phyloP scores from a whole-genome alignment of 2,888 invertebrate species.

The Sialis fuliginosa region DNA sequence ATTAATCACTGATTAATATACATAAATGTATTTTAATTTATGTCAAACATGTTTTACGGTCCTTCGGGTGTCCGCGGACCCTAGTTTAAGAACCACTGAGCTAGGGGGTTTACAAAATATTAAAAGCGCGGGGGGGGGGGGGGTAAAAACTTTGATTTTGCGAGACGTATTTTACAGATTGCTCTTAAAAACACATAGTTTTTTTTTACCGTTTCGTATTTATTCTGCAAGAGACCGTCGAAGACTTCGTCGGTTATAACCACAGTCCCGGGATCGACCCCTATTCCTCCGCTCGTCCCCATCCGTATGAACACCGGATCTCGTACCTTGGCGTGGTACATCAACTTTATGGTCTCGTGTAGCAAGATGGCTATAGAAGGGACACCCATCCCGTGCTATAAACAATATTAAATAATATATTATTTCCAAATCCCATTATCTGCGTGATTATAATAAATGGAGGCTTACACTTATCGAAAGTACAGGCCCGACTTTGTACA shows the following conservation, averaged over 20 bases:
- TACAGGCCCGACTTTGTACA: constrained; percentile 89
- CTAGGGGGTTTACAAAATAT: no score
- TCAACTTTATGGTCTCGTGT: constrained; percentile 90
- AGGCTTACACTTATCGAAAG: constrained; percentile 71
- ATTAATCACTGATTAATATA: no score
- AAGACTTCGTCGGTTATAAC: constrained; percentile 85
- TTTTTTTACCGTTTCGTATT: constrained; percentile 73
- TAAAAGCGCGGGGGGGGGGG: no score
- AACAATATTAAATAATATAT: constrained; percentile 11
- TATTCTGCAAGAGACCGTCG: constrained; percentile 68
- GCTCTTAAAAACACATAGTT: no score
- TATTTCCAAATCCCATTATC: neutral
- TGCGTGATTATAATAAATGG: neutral
- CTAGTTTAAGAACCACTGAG: no score
- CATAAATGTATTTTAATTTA: no score
- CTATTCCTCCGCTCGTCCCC: constrained; percentile 87
- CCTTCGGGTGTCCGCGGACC: no score
- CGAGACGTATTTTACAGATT: no score
- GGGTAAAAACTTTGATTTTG: no score
- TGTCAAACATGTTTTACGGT: no score
- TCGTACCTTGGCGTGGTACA: constrained; percentile 77
- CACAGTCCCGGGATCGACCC: constrained; percentile 83
- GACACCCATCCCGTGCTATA: constrained; percentile 95
- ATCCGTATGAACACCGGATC: constrained; percentile 89
- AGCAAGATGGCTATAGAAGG: constrained; percentile 90